Evolutionary conservation across 1,140 invertebrate species (phyloP).

Genomic region (Temnothorax nylanderi): DNA sequence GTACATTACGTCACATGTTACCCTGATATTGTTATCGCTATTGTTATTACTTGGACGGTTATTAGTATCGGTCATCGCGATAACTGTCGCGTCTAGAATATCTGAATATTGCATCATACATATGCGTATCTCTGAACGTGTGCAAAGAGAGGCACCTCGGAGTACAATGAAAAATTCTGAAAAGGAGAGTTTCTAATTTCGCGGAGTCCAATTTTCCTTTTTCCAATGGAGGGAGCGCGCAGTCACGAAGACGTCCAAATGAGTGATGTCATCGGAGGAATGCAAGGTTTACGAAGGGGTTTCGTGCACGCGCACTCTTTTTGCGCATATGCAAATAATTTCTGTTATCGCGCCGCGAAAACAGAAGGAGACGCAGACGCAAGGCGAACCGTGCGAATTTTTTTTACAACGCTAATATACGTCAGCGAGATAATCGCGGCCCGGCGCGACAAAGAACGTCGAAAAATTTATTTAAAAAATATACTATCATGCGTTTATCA

Average conservation of each 20-base stretch:
- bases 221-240: not conserved
- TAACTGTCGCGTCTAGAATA: not conserved
- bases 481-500: not conserved
- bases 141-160: not conserved
- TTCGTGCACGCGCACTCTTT: not conserved
- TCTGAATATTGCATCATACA: no score
- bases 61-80: not conserved
- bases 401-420: not conserved
- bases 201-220: not conserved
- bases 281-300: not conserved
- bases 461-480: not conserved
- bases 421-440: not conserved
- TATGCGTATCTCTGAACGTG: not conserved
- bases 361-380: constrained; percentile 4
- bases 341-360: constrained; percentile 4
- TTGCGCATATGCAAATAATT: constrained; percentile 1
- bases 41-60: not conserved
- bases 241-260: not conserved
- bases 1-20: not conserved
- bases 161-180: not conserved
- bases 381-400: not conserved
- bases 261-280: constrained; percentile 19
- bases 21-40: not conserved
- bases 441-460: not conserved
- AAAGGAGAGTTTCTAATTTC: not conserved